Percentiles rank a stretch among this genome's conserved stretches.
Evolutionary conservation across 2,113 vertebrate species (phyloP).

Genomic region (Electrona antarctica): DNA sequence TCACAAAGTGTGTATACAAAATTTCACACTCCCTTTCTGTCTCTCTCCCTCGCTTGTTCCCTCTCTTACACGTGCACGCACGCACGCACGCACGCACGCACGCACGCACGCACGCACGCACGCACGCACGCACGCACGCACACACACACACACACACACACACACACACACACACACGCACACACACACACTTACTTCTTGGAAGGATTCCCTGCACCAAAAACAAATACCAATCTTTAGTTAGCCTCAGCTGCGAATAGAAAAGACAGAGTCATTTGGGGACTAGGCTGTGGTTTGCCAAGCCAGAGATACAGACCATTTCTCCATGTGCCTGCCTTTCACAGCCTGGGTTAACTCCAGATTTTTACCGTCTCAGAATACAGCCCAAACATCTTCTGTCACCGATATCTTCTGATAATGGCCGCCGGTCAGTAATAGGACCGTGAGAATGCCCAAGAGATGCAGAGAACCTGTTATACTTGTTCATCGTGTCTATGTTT

Average conservation of each 20-base stretch:
- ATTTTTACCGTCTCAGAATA: slow-evolving; percentile 43
- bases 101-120: slow-evolving; percentile 22
- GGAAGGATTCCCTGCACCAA: slow-evolving; percentile 77
- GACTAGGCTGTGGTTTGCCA: slow-evolving; percentile 66
- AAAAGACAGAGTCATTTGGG: slow-evolving; percentile 68
- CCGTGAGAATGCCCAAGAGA: slow-evolving; percentile 11
- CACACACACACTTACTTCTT: slow-evolving; percentile 69
- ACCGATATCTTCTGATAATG: slow-evolving; percentile 45
- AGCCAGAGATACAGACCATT: slow-evolving; percentile 64
- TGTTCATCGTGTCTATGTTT: background rate
- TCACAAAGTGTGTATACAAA: slow-evolving; percentile 53
- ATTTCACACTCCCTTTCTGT: too few species aligned
- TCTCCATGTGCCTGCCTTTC: slow-evolving; percentile 56
- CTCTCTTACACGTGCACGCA: slow-evolving; percentile 25
- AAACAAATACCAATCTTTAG: slow-evolving; percentile 80
- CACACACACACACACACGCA: slow-evolving; percentile 29
- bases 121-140: slow-evolving; percentile 35
- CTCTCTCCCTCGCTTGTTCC: too few species aligned
- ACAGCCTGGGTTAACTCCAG: slow-evolving; percentile 51
- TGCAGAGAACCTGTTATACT: slow-evolving; percentile 18
- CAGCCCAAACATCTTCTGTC: slow-evolving; percentile 37
- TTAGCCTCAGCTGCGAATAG: slow-evolving; percentile 73
- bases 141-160: slow-evolving; percentile 1
- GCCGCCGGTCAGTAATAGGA: slow-evolving; percentile 18
- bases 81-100: slow-evolving; percentile 3